Evolutionary conservation across 1,140 invertebrate genomes (phyloP), one percentile per base, ranked within the genome.

Genomic region (Solenopsis fugax): DNA sequence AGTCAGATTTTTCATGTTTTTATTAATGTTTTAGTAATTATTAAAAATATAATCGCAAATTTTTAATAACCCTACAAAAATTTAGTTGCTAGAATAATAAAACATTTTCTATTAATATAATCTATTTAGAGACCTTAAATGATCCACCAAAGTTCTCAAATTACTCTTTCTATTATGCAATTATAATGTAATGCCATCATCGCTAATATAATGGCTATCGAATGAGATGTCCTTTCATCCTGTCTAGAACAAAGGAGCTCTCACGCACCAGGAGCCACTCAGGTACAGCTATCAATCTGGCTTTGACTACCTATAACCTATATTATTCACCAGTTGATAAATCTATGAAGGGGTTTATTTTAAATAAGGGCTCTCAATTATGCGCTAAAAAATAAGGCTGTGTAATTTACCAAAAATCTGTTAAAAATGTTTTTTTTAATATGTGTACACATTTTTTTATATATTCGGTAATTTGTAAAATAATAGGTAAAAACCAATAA

Each of bases 141-240:
- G 18, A 80, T 29, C 29, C 29, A 24, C 29, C 29, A 52, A 41
- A 50, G n/a, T 80, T 34, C 60, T 37, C 6, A 52, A 65, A 80
- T 65, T 41, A 50, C 24, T 41, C 18, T 52, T n/a, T 50, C 18
- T 37, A 65, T 78, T 80, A 65, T 12, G 48, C 48, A 37, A 67
- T 80, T 67, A 37, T 54, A 52, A 67, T 64, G 16, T n/a, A 62
- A 62, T 48, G 10, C 2, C 29, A 78, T 78, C 48, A 65, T 64
- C 18, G n/a, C 7, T 41, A 58, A 45, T 76, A 54, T 41, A 80
- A 80, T 67, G 13, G 13, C 13, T 67, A 67, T 64, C 24, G 41
- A 62, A 48, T 45, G 29, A 78, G 16, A 78, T 29, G 24, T 52
- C 18, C 45, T 78, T 78, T 78, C 45, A 78, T 64, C 12, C 16